Base-by-base conservation (phyloP, 2,113 vertebrate genomes). In the Catharus fuscescens region DNA sequence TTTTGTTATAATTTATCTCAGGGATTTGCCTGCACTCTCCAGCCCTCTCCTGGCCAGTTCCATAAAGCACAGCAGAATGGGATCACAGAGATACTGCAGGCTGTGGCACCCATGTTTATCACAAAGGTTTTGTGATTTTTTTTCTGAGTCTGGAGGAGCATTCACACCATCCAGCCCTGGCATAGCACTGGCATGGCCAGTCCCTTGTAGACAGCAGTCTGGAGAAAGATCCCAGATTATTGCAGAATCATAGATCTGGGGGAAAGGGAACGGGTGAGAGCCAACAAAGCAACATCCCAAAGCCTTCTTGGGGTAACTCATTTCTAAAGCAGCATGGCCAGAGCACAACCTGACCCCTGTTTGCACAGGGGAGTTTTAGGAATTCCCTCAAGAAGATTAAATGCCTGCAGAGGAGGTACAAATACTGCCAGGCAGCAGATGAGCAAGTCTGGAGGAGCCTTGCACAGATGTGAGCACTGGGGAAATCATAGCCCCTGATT, bases 181-280 rank as follows among this genome's bases (percentile, higher is more conserved):
- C 23, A 8, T 0, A 18, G 64, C 44, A 38, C 12, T 0, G 14
- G 44, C 34, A 10, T 19, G 40, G 56, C 5, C 2, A 0, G 4
- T 32, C 12, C 28, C 28, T 36, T 25, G 28, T 5, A 19, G 28
- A 29, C 24, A 70, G 42, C 54, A 57, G 32, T 1, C 10, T 74
- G 72, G 31, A 45, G 38, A 70, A 52, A 56, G 8, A 31, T 60
- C 44, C 53, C 57, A 34, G 21, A 14, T 44, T 40, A 32, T 17
- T 0, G 0, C 47, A 50, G 38, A 87, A 42, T 13, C 0, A 0
- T 3, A 36, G 61, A 18, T 71, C 61, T 72, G 24, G 57, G 32
- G 38, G 9, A 90, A 72, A 76, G 32, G 67, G n/a, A 80, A 20
- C 6, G 0, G 2, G 31, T 13, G 8, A 56, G n/a, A 88, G n/a